A percentile compares a stretch with the other conserved stretches of the same genome.
Conservation (phyloP, 2,797 vertebrate species). For the Sebastiscus albofasciatus region DNA sequence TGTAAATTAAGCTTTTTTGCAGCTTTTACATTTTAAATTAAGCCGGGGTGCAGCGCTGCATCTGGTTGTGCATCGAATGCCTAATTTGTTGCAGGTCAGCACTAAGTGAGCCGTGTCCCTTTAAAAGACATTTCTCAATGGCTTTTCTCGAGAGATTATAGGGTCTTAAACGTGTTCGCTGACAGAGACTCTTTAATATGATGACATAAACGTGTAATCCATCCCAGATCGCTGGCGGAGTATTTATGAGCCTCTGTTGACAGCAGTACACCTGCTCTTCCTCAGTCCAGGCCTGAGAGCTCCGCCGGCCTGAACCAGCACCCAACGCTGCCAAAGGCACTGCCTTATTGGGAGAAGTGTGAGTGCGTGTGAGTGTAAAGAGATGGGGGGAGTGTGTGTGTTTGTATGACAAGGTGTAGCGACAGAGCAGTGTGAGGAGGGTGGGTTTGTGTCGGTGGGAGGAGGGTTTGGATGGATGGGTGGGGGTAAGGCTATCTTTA, state of each 20-base stretch:
- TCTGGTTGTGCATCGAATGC: background rate
- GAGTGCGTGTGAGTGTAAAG: conserved; percentile 12
- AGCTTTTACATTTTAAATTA: background rate
- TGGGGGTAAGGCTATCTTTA: conserved; percentile 9
- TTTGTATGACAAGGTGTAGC: conserved; percentile 17
- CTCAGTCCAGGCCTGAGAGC: conserved; percentile 41
- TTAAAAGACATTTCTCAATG: background rate
- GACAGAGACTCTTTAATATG: conserved; percentile 62
- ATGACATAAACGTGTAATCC: conserved; percentile 61
- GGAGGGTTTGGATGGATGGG: background rate
- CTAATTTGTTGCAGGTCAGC: conserved; percentile 41
- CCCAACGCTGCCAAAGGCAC: conserved; percentile 36
- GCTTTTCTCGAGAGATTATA: conserved; percentile 33
- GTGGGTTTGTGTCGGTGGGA: background rate
- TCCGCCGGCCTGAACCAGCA: conserved; percentile 25
- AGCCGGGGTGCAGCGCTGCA: background rate
- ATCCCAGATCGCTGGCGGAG: conserved; percentile 33
- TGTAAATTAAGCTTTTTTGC: background rate
- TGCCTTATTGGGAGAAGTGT: conserved; percentile 52
- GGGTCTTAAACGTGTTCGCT: conserved; percentile 59
- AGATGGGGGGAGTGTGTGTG: background rate
- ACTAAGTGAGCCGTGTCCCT: background rate
- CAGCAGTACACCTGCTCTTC: conserved; percentile 67
- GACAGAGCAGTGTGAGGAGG: background rate
- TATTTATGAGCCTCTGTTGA: conserved; percentile 72